Evolutionary conservation across 2,113 vertebrate species (phyloP).

Genomic region (Chrysemys picta): DNA sequence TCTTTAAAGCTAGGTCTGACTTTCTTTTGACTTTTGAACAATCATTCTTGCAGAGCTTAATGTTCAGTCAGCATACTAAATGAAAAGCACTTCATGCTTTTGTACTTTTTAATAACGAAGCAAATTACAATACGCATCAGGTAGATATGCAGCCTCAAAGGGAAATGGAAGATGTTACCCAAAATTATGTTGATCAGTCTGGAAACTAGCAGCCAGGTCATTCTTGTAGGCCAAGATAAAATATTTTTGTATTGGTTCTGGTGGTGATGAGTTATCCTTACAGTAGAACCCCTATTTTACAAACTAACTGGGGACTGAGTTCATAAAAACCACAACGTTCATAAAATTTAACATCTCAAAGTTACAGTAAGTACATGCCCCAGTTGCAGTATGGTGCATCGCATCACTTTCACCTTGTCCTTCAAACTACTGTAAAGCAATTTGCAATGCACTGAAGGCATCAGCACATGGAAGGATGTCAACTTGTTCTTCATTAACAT

Average conservation of each 20-base stretch:
- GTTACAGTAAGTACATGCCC: not conserved
- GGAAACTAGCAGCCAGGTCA: not conserved
- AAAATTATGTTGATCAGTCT: not conserved
- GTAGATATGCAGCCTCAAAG: fast-evolving
- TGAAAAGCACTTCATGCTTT: conserved; percentile 4
- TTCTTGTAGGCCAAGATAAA: not conserved
- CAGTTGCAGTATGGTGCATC: not conserved
- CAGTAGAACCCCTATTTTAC: not conserved
- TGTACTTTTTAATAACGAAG: not conserved
- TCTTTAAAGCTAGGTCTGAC: not conserved
- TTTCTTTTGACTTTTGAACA: not conserved
- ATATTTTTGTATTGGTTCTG: conserved; percentile 3
- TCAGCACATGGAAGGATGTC: not conserved
- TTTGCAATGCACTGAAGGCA: not conserved
- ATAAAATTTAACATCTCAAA: not conserved
- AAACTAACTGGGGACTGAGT: not conserved
- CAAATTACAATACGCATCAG: not conserved
- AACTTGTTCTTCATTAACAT: not conserved
- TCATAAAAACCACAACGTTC: not conserved
- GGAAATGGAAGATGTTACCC: not conserved
- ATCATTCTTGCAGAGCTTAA: not conserved
- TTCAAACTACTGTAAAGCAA: not conserved
- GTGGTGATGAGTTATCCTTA: not conserved
- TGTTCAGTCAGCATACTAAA: not conserved
- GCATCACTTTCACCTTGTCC: not conserved